Conservation (phyloP, 2,113 vertebrate genomes). For the Prionailurus bengalensis region DNA sequence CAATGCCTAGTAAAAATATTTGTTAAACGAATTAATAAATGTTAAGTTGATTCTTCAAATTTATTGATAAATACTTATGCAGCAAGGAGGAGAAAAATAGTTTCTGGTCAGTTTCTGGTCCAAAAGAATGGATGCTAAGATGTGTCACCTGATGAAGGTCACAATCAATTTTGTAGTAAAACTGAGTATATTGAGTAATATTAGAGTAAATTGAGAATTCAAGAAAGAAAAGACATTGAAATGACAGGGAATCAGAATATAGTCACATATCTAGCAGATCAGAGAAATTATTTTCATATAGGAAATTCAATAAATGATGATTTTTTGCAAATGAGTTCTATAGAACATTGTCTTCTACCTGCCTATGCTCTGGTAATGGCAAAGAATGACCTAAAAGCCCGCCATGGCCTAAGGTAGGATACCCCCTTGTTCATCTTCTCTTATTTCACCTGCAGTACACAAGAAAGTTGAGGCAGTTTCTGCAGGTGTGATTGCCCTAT, state of each 20-base stretch:
- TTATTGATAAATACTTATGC: background rate
- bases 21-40: background rate
- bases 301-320: background rate
- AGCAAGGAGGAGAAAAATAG: constrained; percentile 8
- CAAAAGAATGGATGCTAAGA: background rate
- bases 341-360: background rate
- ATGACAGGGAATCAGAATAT: background rate
- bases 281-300: constrained; percentile 22
- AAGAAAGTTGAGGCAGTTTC: background rate
- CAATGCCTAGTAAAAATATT: background rate
- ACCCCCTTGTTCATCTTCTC: background rate
- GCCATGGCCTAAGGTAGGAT: too few relatives aligned
- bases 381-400: background rate
- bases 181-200: background rate
- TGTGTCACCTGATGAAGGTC: background rate
- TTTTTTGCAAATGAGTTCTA: background rate
- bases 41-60: background rate
- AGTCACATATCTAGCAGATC: background rate
- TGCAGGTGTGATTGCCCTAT: background rate
- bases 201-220: background rate
- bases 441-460: background rate
- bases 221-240: background rate
- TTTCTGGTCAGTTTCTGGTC: background rate
- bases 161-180: background rate
- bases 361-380: background rate